Conservation (phyloP, 2,888 invertebrate species). For the Spilosoma lubricipeda region DNA sequence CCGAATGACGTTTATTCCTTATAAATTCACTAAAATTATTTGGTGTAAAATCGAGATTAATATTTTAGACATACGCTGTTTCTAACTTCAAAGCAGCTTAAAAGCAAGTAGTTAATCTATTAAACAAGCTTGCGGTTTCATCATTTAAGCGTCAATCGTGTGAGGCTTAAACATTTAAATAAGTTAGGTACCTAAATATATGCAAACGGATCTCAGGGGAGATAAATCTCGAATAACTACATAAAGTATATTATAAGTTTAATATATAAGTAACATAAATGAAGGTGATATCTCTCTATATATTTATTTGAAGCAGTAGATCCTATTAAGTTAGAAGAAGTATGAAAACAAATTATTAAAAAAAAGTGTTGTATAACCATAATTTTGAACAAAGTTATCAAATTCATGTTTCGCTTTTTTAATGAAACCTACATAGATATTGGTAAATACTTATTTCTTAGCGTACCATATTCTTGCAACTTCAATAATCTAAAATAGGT, state of each 20-base stretch:
- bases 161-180: background rate
- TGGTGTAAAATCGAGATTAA: background rate
- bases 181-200: background rate
- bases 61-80: background rate
- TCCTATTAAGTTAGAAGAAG: too few species aligned
- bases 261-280: too few species aligned
- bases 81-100: background rate
- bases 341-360: too few species aligned
- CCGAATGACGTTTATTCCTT: slow-evolving; percentile 20
- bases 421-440: background rate
- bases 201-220: background rate
- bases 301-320: too few species aligned
- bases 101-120: background rate
- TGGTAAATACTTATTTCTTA: background rate
- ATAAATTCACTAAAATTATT: slow-evolving; percentile 36
- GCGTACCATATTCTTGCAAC: background rate
- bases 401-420: background rate
- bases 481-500: background rate
- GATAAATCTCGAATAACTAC: background rate
- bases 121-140: background rate
- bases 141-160: background rate
- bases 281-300: too few species aligned
- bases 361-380: background rate
- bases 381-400: background rate
- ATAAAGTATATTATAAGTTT: background rate